Conservation (phyloP, 2,797 vertebrate species). For the Austrolebias charrua region DNA sequence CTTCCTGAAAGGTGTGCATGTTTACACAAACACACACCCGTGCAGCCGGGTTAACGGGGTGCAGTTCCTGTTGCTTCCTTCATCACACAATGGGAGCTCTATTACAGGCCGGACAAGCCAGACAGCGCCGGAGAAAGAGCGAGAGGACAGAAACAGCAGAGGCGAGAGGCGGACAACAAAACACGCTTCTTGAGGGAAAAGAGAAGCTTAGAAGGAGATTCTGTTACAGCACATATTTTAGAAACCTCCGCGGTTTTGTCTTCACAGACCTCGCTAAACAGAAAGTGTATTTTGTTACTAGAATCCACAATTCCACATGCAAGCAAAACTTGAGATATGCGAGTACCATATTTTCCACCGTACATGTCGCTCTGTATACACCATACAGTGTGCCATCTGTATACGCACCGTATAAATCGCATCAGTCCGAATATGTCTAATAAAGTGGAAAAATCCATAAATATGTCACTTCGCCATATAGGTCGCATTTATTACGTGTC, state of each 20-base stretch:
- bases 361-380: no score
- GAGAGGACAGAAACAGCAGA: conserved; percentile 56
- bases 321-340: conserved; percentile 18
- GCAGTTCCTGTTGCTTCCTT: conserved; percentile 77
- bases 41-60: conserved; percentile 72
- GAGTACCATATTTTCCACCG: background rate
- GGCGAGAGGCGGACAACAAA: conserved; percentile 67
- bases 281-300: conserved; percentile 60
- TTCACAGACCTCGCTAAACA: conserved; percentile 44
- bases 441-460: no score
- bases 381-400: no score
- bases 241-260: conserved; percentile 56
- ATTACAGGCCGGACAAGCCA: conserved; percentile 78
- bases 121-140: conserved; percentile 57
- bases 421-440: no score
- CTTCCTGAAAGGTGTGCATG: conserved; percentile 52
- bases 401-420: no score
- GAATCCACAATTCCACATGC: conserved; percentile 41
- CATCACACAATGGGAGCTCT: conserved; percentile 81
- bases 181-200: conserved; percentile 45
- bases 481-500: no score
- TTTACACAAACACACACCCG: conserved; percentile 49
- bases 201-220: conserved; percentile 51
- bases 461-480: no score
- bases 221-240: conserved; percentile 58